Base-by-base conservation (phyloP, 2,797 vertebrate species). In the Perodicticus potto region DNA sequence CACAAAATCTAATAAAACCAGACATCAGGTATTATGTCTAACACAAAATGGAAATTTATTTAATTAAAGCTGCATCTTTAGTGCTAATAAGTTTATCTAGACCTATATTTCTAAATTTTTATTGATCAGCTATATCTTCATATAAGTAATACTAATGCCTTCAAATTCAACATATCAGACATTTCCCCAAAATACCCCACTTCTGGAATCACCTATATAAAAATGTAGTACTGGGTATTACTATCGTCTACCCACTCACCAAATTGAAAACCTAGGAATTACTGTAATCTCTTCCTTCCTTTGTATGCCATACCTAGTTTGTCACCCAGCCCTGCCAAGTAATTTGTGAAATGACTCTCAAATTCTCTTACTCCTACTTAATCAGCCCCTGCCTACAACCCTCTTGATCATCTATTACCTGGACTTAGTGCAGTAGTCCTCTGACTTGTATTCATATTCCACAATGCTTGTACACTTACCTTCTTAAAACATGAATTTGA, bases 31-130 rank as follows among this genome's bases (percentile, higher is more conserved):
- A 55, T 78, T 92, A 5, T 55, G 20, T 67, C 43, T 16, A 82
- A 63, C 74, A 82, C 32, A 92, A 93, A 96, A 74, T 67, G 2
- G 57, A 69, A 86, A 27, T 90, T 45, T 74, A 86, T 53, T 93
- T 63, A 95, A 1, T 80, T 91, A 78, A 95, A 86, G 34, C 32
- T 86, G 7, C 77, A 57, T 89, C 34, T 57, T n/a, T 87, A 70
- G 43, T 37, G n/a, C 40, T 32, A 67, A 49, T 80, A 78, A 70
- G 1, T 45, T 92, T 53, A 53, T 16, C 53, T 49, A 63, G 40
- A 84, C 11, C 12, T 67, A 16, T 45, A 16, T 76, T 85, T 84
- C 63, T 83, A 89, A 89, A 49, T 63, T 9, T 78, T 34, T 80
- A 22, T 83, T 63, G 19, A 29, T 86, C 61, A 40, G 2, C 3